These are phyloP conservation scores for Cassiopea xamachana DNA, from an alignment of 30 jellyfish, hydroid and myxozoan species.

Conservation along the genomic window DNA sequence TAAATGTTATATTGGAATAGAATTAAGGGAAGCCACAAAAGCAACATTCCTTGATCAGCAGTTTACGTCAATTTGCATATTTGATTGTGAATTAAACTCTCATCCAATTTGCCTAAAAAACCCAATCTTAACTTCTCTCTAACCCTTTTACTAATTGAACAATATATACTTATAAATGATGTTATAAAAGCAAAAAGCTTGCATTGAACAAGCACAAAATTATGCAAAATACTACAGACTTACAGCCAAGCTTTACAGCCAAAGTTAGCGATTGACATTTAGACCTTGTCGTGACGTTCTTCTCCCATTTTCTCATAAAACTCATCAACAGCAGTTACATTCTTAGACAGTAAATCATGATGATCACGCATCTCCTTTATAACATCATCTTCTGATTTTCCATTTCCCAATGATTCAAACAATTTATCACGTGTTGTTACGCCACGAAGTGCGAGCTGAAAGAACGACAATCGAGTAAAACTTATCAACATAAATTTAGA, in stretches of 20 bases:
- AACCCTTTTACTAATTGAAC: too few species aligned
- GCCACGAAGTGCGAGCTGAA: constrained; percentile 88
- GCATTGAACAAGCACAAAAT: too few species aligned
- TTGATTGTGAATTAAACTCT: neutral
- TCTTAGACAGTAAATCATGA: constrained; percentile 59
- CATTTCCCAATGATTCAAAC: constrained; percentile 79
- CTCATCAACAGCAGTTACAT: constrained; percentile 56
- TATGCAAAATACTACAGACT: too few species aligned
- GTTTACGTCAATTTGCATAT: neutral
- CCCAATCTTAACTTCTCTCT: too few species aligned
- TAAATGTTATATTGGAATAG: too few species aligned
- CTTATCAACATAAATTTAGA: too few species aligned
- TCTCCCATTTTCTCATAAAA: constrained; percentile 74
- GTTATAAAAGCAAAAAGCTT: too few species aligned
- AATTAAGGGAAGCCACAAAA: too few species aligned
- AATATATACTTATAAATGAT: too few species aligned
- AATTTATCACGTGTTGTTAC: constrained; percentile 85
- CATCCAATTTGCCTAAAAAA: neutral
- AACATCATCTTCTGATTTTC: constrained; percentile 82
- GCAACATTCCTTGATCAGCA: too few species aligned
- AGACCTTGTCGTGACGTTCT: constrained; percentile 77
- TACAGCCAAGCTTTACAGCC: neutral
- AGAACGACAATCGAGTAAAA: neutral
- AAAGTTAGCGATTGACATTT: neutral
- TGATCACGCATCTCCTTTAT: constrained; percentile 73